Evolutionary conservation across 2,888 invertebrate genomes (phyloP), one percentile per base, ranked within the genome.

Genomic region (Hyposoter didymator): DNA sequence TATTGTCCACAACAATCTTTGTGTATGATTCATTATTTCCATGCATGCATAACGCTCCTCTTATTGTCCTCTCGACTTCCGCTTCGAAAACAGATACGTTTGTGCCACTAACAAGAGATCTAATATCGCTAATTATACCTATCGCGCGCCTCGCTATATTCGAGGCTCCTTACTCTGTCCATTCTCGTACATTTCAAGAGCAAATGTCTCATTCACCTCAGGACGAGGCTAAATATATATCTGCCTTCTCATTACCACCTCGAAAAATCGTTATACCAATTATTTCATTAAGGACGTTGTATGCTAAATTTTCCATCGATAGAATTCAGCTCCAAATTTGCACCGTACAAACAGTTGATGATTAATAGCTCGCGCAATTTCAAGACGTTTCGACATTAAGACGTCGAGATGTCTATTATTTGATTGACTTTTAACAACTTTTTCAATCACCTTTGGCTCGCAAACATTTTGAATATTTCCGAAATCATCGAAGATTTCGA

Each of bases 11-110:
- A 67, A 52, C 52, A 67, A 67, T 67, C 22, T 66, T 28, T 28
- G 2, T 28, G 2, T 22, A 55, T 73, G 14, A 73, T 43, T 73
- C 73, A 73, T 39, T n/a, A 39, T 10, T 55, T 73, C 22, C 22
- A 73, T 10, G 39, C 22, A 73, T 10, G 39, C 28, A 22, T 59
- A 55, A 73, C 43, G 22, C 19, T 2, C 43, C 14, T 39, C 19
- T 59, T 22, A 55, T 73, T 55, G 59, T 43, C 43, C 14, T 73
- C n/a, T n/a, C 43, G 5, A 72, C 43, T 73, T 73, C 73, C 73
- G 59, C 59, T 49, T 73, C 59, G 55, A n/a, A 17, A n/a, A n/a
- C n/a, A 72, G 49, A 72, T 28, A 28, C 28, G 6, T 5, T 12
- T 4, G 22, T 45, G 12, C 12, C 19, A 19, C n/a, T 35, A 17